Base-by-base conservation (phyloP, 2,888 invertebrate species). In the Alentia gelatinosa region DNA sequence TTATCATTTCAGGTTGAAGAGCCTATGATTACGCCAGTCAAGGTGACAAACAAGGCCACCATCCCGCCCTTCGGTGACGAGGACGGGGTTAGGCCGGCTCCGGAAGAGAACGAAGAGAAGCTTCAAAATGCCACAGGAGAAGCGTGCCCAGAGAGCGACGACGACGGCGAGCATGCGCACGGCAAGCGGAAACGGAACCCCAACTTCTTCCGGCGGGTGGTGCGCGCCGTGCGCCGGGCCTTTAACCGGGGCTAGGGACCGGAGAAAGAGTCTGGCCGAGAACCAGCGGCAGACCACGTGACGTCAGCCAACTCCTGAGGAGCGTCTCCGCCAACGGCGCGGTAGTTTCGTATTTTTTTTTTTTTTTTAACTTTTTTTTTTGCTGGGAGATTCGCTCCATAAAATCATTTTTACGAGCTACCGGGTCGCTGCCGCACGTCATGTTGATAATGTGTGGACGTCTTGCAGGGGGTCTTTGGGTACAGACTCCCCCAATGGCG, bases 171-270 rank as follows among this genome's bases (percentile, higher is more conserved):
- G 33, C 26, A 9, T 7, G 39, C 35, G 39, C 40, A 40, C 15
- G 23, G 23, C 35, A n/a, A 26, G 39, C 40, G 47, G 86, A 86
- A 86, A 47, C 42, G 86, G 47, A 42, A 86, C 26, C 26, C 42
- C n/a, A 30, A 30, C 42, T 86, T 86, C 86, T 86, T 86, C 86
- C 86, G 86, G 42, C 86, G 86, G 50, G 33, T 86, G 47, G 86
- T 86, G 50, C 86, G 50, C 26, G 86, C 86, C 9, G 30, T 86
- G 86, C 86, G 86, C 4, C 86, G 86, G 26, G 47, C 86, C 86
- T 86, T 86, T 33, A 86, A 86, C 86, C 42, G 86, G 86, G 86
- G 86, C 86, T 86, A 86, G 86, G 33, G 47, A 79, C 79, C 86
- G 86, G 86, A 86, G 86, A 47, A 30, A 86, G 86, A 42, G 47